Percentiles rank a stretch among this genome's conserved stretches.
These are phyloP conservation scores for Vidua chalybeata DNA, from an alignment of 2,113 vertebrate genomes.

Conservation along the genomic window DNA sequence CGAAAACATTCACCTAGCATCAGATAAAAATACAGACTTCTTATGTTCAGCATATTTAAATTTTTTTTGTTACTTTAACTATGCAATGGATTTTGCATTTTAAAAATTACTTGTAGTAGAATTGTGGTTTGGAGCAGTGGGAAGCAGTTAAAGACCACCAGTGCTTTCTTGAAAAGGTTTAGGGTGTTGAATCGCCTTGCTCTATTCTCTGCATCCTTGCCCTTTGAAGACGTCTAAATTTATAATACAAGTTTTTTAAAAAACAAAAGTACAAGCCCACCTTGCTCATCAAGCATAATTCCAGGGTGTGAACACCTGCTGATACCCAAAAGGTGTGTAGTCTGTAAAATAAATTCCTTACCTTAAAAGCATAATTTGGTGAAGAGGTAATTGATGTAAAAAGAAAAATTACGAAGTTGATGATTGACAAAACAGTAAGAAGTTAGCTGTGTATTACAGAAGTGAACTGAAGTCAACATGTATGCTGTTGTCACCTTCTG, in stretches of 20 bases:
- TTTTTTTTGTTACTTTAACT: background rate
- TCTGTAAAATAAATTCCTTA: background rate
- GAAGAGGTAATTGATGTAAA: background rate
- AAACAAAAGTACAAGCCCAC: background rate
- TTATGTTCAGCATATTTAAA: background rate
- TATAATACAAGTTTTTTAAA: background rate
- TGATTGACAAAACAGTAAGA: background rate
- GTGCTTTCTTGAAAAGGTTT: background rate
- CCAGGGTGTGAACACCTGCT: background rate
- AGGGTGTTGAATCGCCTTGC: background rate
- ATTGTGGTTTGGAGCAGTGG: background rate
- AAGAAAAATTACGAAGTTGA: background rate
- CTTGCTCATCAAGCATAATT: background rate
- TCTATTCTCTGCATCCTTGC: rapidly evolving
- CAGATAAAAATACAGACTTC: background rate
- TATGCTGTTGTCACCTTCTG: background rate
- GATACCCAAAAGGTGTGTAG: background rate
- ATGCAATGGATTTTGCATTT: background rate
- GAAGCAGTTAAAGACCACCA: background rate
- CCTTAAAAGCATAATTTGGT: background rate
- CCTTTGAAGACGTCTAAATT: background rate
- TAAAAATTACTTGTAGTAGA: background rate
- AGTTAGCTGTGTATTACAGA: background rate
- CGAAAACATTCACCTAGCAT: background rate
- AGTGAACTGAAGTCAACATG: background rate